Base-by-base conservation (phyloP, 2,113 vertebrate genomes). In the Colossoma macropomum region DNA sequence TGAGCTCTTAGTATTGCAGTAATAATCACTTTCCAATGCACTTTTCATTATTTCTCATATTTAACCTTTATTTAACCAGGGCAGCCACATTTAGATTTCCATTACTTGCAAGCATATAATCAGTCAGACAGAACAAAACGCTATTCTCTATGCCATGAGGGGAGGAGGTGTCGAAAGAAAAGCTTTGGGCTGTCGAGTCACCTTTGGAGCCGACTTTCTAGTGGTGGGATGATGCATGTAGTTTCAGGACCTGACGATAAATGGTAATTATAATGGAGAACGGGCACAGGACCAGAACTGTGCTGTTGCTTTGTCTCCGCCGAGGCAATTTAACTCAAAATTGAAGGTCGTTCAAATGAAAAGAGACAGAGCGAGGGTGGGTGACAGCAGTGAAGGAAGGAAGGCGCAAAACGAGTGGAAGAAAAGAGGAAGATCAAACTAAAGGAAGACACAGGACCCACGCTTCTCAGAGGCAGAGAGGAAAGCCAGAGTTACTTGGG, bases 231-330 rank as follows among this genome's bases (percentile, higher is more conserved):
- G 82, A 85, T 88, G n/a, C 56, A 48, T 25, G 52, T 77, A 72
- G 73, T 76, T 48, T 83, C 38, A 87, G 80, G 62, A 81, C 78
- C 54, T 82, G 41, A 88, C 86, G 81, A 89, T 88, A 80, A 87
- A 86, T 50, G 32, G 60, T 86, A 81, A 89, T 91, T 90, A 77
- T 85, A 89, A 89, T 89, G 83, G 88, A 85, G 82, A 88, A 77
- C 60, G 79, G 84, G 86, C 86, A 60, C 60, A 50, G 6, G 59
- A 71, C 87, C 88, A 91, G 78, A 80, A 23, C 17, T 79, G 60
- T 76, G 68, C 70, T 68, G 65, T 27, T 27, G 65, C 79, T 88
- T 92, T 86, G 84, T 90, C 80, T 77, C 45, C 85, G 27, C 13
- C 12, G 50, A 77, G 75, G 77, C 84, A 71, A 85, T 89, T 81